Evolutionary conservation across 2,797 vertebrate genomes (phyloP), one percentile per base, ranked within the genome.

Genomic region (Monodelphis domestica): DNA sequence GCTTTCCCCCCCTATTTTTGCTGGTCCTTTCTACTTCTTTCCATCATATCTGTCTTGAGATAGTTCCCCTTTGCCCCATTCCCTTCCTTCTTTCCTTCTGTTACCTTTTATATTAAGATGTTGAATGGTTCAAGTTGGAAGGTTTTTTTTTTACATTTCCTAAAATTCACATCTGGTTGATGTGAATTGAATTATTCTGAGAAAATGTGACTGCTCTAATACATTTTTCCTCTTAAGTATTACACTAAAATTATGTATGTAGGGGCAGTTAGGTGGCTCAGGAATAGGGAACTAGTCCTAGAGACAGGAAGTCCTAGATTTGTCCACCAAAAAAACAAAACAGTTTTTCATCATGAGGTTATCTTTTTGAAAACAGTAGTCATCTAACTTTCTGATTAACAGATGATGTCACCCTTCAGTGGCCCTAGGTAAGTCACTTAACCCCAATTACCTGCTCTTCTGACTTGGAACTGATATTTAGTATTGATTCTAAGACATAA

Each of bases 371-470:
- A 94, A 96, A 91, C 26, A 89, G 87, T 92, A 95, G 78, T 88
- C 87, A 87, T 63, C 54, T 94, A 91, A 55, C 95, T 94, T 91
- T 91, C 91, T 92, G n/a, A 90, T 95, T 89, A 95, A 92, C 89
- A 53, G 84, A 95, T 95, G 95, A 97, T n/a, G n/a, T n/a, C n/a
- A n/a, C n/a, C n/a, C n/a, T n/a, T n/a, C n/a, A n/a, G n/a, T n/a
- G n/a, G n/a, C n/a, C n/a, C n/a, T n/a, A n/a, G n/a, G n/a, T n/a
- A n/a, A n/a, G n/a, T n/a, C n/a, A n/a, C n/a, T n/a, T n/a, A n/a
- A n/a, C n/a, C n/a, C n/a, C n/a, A n/a, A n/a, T n/a, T n/a, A n/a
- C n/a, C n/a, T n/a, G n/a, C n/a, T n/a, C n/a, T n/a, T n/a, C n/a
- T n/a, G n/a, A n/a, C n/a, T n/a, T n/a, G n/a, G n/a, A n/a, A n/a